Base-by-base conservation (phyloP, 2,113 vertebrate species). In the Myotis yumanensis region DNA sequence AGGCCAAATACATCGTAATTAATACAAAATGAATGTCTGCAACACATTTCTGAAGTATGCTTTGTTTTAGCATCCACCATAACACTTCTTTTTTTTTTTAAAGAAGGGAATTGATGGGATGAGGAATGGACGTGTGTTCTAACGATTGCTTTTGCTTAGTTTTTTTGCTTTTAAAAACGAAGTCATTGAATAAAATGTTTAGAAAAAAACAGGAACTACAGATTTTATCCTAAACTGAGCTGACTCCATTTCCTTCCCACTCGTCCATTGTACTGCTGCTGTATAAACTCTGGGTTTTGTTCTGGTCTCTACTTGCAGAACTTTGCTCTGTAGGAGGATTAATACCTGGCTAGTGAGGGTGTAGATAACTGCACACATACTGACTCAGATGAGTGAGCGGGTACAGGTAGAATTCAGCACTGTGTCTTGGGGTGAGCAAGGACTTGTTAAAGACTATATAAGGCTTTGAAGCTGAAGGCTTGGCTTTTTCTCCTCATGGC, bases 171-270 rank as follows among this genome's bases (percentile, higher is more conserved):
- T 92, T 90, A 90, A 89, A 90, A 94, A 66, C 32, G 23, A 95
- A 93, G 30, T 73, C 37, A 90, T 46, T 83, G 17, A 89, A 75
- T 57, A 92, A 96, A 96, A 90, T 97, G 94, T 93, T 95, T 96
- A 95, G 40, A 86, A 89, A 92, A 17, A 87, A 80, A 5, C 81
- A 28, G 88, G 9, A 72, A 22, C 46, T 91, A 62, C 64, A 62
- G 62, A 76, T 89, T 92, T 79, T 86, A 80, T 71, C 88, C 15
- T 87, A 95, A 97, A 46, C 40, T 7, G 86, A 90, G 80, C 20
- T 4, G 76, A 82, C 69, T 62, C 59, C 6, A 35, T 95, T 94
- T 96, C 76, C 93, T 89, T 95, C 73, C 22, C 2, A 2, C 40
- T 62, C 11, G 15, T 82, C 75, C 20, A 17, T 51, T 75, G 4